Evolutionary conservation across 2,888 invertebrate species (phyloP), one percentile per base, ranked within the genome.

Genomic region (Scaptomyza cyrtandrae): DNA sequence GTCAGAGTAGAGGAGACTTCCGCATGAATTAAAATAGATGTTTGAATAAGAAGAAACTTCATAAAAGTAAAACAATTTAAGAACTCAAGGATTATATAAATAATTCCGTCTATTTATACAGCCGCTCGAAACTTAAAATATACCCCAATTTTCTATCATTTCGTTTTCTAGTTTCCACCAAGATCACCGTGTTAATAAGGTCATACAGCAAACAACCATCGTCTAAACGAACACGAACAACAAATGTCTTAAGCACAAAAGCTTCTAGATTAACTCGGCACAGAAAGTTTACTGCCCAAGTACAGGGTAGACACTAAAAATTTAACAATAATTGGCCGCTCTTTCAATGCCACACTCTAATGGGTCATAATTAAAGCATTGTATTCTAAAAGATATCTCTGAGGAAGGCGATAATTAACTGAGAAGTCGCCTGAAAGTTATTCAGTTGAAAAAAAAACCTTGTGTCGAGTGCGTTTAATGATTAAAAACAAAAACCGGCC

Each of bases 311-410:
- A 33, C n/a, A n/a, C 16, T 9, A 10, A 41, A 41, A 55, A 14
- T 19, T 41, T n/a, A 50, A 49, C 29, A 57, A 55, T 56, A 49
- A 53, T 55, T 60, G 48, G 24, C 50, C 50, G 57, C 29, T 46
- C 56, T 41, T 59, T 67, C 68, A 77, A 68, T 72, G 72, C 49
- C 74, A 65, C 72, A 59, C 75, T 79, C 75, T 78, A 82, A 82
- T 88, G 83, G 76, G 67, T 59, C 80, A 86, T 82, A 82, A 86
- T 82, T 88, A 72, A 64, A 31, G 61, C 76, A 86, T 86, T 82
- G 88, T 86, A 64, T 75, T 73, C 66, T 59, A 14, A 7, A 27
- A 52, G 53, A 64, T 48, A 59, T 57, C 61, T 65, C 55, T 68
- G 56, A 64, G 71, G 61, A 52, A 67, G 71, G 68, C 62, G 69